These are phyloP conservation scores for Seriola rivoliana DNA, from an alignment of 2,113 vertebrate genomes.

Conservation along the genomic window DNA sequence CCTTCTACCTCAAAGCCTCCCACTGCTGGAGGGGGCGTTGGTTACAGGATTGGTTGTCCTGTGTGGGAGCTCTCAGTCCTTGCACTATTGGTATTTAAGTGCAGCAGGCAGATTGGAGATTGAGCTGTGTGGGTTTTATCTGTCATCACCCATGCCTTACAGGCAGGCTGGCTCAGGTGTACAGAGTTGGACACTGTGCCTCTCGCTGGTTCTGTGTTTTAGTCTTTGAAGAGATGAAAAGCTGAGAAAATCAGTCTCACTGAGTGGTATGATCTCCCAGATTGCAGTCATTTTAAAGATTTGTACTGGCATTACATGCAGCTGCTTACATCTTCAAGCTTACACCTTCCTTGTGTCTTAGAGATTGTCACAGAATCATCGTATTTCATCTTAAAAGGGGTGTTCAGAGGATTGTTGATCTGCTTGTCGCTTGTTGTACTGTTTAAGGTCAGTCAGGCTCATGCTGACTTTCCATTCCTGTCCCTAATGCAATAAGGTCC, in stretches of 20 bases:
- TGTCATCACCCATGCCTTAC: conserved; percentile 35
- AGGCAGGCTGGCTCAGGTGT: conserved; percentile 37
- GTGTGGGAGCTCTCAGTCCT: conserved; percentile 49
- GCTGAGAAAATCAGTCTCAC: background rate
- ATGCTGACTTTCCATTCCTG: background rate
- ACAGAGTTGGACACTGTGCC: conserved; percentile 4
- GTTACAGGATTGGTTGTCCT: conserved; percentile 35
- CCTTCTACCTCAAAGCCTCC: conserved; percentile 35
- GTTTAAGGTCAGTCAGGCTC: background rate
- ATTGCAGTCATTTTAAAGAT: background rate
- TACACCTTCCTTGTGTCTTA: background rate
- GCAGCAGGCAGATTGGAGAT: conserved; percentile 43
- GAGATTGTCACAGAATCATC: background rate
- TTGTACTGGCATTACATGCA: background rate
- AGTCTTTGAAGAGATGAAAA: conserved; percentile 25
- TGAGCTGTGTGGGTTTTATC: conserved; percentile 63
- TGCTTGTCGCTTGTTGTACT: background rate
- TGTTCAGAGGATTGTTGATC: background rate
- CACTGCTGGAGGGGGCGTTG: conserved; percentile 49
- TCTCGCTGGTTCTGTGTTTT: conserved; percentile 19
- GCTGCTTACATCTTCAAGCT: background rate
- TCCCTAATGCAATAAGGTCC: background rate
- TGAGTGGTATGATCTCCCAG: background rate
- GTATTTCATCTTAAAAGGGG: background rate
- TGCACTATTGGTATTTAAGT: conserved; percentile 44